Evolutionary conservation across 2,113 vertebrate genomes (phyloP), one percentile per base, ranked within the genome.

Genomic region (Lamprotornis superbus): DNA sequence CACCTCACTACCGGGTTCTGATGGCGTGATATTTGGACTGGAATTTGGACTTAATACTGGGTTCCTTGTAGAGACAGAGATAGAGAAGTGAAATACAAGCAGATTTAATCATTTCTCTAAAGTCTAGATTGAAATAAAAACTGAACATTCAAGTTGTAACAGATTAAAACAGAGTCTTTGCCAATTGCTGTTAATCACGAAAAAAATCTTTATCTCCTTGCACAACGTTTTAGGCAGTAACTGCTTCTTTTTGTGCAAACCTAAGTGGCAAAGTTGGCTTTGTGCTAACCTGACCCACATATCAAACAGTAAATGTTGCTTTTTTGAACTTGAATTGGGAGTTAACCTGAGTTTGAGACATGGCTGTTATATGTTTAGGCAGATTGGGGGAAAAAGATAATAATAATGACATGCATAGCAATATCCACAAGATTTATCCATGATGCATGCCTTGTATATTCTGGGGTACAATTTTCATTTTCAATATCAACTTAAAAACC

Each of bases 341-440:
- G 28, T 40, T 61, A 70, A 40, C 4, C 14, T 27, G 22, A 1
- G 5, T 57, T 84, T 68, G 35, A 64, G 40, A 56, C 0, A 2
- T 33, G 30, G 21, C 11, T 82, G 2, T 50, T 49, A 14, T 47
- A 55, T 1, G 2, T 31, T 82, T 75, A 64, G 35, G 11, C n/a
- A 74, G n/a, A 65, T 22, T 3, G 7, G 15, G 7, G 1, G 0
- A 30, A 24, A 55, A 18, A 23, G 4, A 2, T 35, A 35, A n/a
- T 67, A 13, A 9, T 44, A 61, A 65, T 46, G 5, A 40, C 40
- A 44, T 19, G 15, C 18, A 40, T 33, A 23, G 25, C 15, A 64
- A 9, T 49, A 49, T 61, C 63, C n/a, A 37, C 6, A 44, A 50
- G 42, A 15, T 10, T 60, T 33, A 19, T 14, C 20, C 35, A 5